phyloP scores from a whole-genome alignment of 2,888 invertebrate species.

The Oxystoma pomonae region DNA sequence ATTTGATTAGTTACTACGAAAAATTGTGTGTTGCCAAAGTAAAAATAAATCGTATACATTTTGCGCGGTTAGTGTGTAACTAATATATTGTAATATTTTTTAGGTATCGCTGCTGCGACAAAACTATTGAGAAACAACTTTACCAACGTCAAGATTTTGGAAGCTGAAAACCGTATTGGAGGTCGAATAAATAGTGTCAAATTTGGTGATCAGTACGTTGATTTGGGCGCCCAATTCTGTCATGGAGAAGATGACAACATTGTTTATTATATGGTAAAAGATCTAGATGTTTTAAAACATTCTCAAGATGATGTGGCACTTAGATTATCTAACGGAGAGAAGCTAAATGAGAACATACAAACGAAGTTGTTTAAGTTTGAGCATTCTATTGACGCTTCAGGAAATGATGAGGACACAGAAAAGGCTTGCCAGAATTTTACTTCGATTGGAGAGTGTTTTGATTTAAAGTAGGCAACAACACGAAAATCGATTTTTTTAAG shows the following conservation, averaged over 20 bases:
- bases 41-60: too few relatives aligned
- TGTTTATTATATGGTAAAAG: constrained; percentile 19
- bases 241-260: constrained; percentile 17
- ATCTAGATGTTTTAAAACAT: constrained; percentile 19
- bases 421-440: constrained; percentile 10
- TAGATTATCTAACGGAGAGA: constrained; percentile 20
- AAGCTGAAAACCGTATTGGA: constrained; percentile 34
- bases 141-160: constrained; percentile 46
- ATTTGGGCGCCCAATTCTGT: constrained; percentile 20
- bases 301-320: neutral
- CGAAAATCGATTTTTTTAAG: constrained; percentile 8
- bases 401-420: constrained; percentile 1
- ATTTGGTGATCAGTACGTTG: constrained; percentile 21
- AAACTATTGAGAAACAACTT: constrained; percentile 48
- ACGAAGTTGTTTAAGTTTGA: constrained; percentile 18
- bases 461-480: constrained; percentile 20
- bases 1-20: too few relatives aligned
- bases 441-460: constrained; percentile 27
- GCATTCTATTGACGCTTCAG: constrained; percentile 20
- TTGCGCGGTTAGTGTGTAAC: too few relatives aligned
- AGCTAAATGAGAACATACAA: constrained; percentile 9
- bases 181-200: constrained; percentile 19
- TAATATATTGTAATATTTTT: too few relatives aligned
- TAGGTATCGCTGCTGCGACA: constrained; percentile 53
- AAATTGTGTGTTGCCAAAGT: too few relatives aligned